Evolutionary conservation across 2,888 invertebrate species (phyloP).

Genomic region (Asteroscopus sphinx): DNA sequence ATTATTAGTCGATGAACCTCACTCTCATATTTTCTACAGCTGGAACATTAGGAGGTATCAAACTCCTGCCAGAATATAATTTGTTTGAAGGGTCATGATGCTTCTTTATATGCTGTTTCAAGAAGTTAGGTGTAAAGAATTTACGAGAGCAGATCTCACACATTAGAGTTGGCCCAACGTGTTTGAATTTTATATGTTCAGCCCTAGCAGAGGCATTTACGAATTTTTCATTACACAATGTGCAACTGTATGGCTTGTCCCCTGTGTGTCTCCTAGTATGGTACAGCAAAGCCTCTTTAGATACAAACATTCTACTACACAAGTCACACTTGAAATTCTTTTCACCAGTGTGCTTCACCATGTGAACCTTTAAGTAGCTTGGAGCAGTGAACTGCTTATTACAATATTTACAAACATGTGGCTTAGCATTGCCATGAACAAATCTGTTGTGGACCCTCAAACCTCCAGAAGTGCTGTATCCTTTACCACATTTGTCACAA

Average conservation of each 20-base stretch:
- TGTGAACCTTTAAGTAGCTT: conserved; percentile 79
- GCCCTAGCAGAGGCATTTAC: conserved; percentile 84
- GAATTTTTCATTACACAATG: conserved; percentile 78
- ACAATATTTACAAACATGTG: conserved; percentile 78
- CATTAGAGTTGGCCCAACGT: conserved; percentile 78
- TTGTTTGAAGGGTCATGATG: conserved; percentile 82
- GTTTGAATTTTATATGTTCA: conserved; percentile 84
- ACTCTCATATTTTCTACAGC: conserved; percentile 74
- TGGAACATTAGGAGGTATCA: conserved; percentile 73
- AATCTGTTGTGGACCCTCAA: conserved; percentile 81
- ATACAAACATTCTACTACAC: conserved; percentile 78
- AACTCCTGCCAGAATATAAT: conserved; percentile 72
- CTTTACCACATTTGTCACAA: conserved; percentile 79
- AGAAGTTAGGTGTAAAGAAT: conserved; percentile 81
- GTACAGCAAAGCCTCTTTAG: conserved; percentile 82
- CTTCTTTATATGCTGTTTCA: conserved; percentile 78
- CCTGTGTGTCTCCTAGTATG: conserved; percentile 84
- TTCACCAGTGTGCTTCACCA: conserved; percentile 83
- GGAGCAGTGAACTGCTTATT: conserved; percentile 84
- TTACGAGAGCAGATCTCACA: conserved; percentile 81
- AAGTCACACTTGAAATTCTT: conserved; percentile 81
- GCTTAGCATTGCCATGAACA: conserved; percentile 79
- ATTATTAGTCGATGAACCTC: conserved; percentile 28
- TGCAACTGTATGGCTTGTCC: conserved; percentile 82
- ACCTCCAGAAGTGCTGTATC: conserved; percentile 81